A percentile compares a stretch with the other conserved stretches of the same genome.
Evolutionary conservation across 2,797 vertebrate genomes (phyloP).

Genomic region (Brotogeris chrysoptera): DNA sequence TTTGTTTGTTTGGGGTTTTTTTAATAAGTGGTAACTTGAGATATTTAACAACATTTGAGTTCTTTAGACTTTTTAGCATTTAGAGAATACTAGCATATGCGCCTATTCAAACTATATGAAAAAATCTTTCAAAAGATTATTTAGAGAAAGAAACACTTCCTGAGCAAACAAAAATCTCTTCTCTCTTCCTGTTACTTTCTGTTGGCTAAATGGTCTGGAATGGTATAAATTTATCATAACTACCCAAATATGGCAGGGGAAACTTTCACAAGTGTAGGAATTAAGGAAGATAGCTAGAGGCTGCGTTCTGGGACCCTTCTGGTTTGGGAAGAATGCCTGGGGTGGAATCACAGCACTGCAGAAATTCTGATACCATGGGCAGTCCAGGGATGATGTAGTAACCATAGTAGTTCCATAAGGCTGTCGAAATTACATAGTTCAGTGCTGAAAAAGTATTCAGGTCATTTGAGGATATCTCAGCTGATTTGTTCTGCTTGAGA

Average conservation of each 20-base stretch:
- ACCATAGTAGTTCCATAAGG: neutral
- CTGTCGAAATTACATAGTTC: neutral
- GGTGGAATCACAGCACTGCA: neutral
- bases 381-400: neutral
- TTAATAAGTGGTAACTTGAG: neutral
- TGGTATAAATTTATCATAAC: neutral
- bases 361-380: neutral
- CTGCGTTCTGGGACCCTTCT: neutral
- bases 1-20: neutral
- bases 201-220: neutral
- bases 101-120: neutral
- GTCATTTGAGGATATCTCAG: neutral
- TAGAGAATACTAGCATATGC: neutral
- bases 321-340: neutral
- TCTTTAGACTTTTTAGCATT: neutral
- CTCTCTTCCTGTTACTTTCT: neutral
- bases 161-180: neutral
- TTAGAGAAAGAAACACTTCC: neutral
- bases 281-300: neutral
- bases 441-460: neutral
- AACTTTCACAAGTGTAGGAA: neutral
- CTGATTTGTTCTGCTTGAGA: neutral
- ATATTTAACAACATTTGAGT: constrained; percentile 3
- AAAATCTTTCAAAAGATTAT: neutral
- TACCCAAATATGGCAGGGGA: neutral